Evolutionary conservation across 2,888 invertebrate genomes (phyloP), one percentile per base, ranked within the genome.

Genomic region (Tenthredo amoena): DNA sequence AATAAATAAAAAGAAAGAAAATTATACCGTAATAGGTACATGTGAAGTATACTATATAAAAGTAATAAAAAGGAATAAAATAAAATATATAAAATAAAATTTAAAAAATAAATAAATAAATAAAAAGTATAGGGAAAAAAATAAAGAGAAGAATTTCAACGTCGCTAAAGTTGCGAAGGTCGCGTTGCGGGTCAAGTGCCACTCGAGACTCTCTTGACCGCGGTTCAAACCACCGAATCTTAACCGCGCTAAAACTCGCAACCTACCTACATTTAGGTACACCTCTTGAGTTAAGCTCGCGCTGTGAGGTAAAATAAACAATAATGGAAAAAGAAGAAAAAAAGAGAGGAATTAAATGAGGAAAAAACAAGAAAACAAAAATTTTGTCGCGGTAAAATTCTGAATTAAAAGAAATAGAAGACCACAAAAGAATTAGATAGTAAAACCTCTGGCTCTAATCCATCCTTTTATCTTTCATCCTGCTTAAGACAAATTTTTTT

Each of bases 151-250:
- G 43, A 76, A 76, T 71, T 71, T 71, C 18, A 71, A 71, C 71
- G 43, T 74, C 74, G 43, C 31, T 68, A 68, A 68, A 68, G 34
- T 68, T 68, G 31, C 43, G 77, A 34, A 55, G 77, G 50, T 77
- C 77, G 77, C 31, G 77, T 34, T 31, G 18, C 21, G 55, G 77
- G 50, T 77, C 77, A 55, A 77, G 77, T 55, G 31, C 55, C 77
- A 77, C 77, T 50, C 77, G 77, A 77, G 77, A 77, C 77, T 77
- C 55, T 77, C 55, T 77, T 77, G 55, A 77, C 77, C 77, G 77
- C 31, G 77, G 15, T 15, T 50, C n/a, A 18, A 55, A 77, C 55
- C 50, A 10, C 50, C 31, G 34, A 18, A 77, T 31, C 77, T 55
- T 26, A 21, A 50, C 77, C 21, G 6, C 1, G 15, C 62, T 62